Evolutionary conservation across 1,140 invertebrate genomes (phyloP).

Genomic region (Campoletis sonorensis): DNA sequence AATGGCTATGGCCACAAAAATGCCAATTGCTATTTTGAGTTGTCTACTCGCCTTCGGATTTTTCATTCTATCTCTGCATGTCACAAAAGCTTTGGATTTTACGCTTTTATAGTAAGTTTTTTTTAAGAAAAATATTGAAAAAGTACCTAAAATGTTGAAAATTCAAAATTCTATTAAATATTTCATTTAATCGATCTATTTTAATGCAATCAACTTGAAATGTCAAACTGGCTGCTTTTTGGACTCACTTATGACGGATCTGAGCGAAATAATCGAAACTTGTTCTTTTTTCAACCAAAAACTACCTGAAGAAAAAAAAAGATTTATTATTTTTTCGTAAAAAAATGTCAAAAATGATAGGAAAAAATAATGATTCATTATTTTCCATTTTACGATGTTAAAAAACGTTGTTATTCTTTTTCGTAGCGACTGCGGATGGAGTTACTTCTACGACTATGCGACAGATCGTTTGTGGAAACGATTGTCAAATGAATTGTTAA

Average conservation of each 20-base stretch:
- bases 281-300: too few relatives aligned
- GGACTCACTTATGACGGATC: too few relatives aligned
- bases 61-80: conserved; percentile 56
- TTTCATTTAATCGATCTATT: too few relatives aligned
- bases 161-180: too few relatives aligned
- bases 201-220: too few relatives aligned
- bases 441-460: conserved; percentile 44
- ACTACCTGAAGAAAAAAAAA: too few relatives aligned
- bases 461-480: conserved; percentile 50
- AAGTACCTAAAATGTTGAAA: background rate
- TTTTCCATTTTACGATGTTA: background rate
- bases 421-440: conserved; percentile 56
- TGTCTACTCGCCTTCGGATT: conserved; percentile 55
- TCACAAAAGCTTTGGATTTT: conserved; percentile 60
- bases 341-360: too few relatives aligned
- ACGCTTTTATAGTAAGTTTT: conserved; percentile 54
- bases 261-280: too few relatives aligned
- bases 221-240: too few relatives aligned
- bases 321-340: too few relatives aligned
- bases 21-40: conserved; percentile 50
- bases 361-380: conserved; percentile 1
- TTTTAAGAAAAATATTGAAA: background rate
- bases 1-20: conserved; percentile 47
- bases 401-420: conserved; percentile 32
- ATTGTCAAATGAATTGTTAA: conserved; percentile 54